Evolutionary conservation across 2,797 vertebrate genomes (phyloP), one percentile per base, ranked within the genome.

Genomic region (Xerus rutilus): DNA sequence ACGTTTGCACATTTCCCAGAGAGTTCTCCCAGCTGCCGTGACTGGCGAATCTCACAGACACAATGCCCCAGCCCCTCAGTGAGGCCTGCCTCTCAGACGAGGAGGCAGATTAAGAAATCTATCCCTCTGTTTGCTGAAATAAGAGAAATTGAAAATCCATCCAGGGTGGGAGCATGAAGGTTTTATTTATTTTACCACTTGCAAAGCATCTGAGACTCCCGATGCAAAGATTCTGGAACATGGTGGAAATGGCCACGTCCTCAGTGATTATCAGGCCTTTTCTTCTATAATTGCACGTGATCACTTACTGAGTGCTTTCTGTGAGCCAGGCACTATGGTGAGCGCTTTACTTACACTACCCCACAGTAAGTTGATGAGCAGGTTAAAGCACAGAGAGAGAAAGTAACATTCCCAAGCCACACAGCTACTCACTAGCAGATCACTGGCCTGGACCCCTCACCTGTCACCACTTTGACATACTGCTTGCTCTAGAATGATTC

Each of bases 141-240:
- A 59, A 92, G 28, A 96, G 45, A 87, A 84, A 92, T 47, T 47
- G 85, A 74, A 95, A 92, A 92, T 72, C 93, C 72, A 72, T 64
- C 13, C 14, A 20, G 35, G 43, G 45, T 5, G 30, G 72, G 15
- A 85, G 20, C 35, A 20, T 62, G 0, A 2, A 43, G 15, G 73
- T 79, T 97, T 95, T 65, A 74, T 91, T 94, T 88, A 84, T 92
- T 93, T 90, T 49, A 78, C 59, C 74, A 39, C 64, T 96, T 81
- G 39, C 12, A 91, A 92, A 35, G 28, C 39, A 45, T 23, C 2
- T 8, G 65, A 65, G 73, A 47, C 43, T 32, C 77, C 47, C 14
- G 45, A 89, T 21, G 54, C 47, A 49, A 84, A 83, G 83, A 62
- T 77, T 28, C 35, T 2, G 11, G 39, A 18, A 25, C 21, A 4